Conservation (phyloP, 2,797 vertebrate genomes). For the Lepilemur septentrionalis region DNA sequence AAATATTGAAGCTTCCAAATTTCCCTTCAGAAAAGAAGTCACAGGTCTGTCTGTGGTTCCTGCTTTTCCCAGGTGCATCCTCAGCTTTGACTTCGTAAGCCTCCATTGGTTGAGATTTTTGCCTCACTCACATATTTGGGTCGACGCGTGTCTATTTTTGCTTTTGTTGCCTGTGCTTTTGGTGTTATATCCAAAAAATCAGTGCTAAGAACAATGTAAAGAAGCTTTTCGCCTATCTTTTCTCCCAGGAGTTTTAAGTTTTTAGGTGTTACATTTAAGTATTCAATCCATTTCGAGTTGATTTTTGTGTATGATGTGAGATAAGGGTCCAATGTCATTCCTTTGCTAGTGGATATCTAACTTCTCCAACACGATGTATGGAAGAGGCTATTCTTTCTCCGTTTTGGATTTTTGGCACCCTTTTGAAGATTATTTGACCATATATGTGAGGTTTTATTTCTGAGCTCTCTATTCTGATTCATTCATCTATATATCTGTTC, state of each 20-base stretch:
- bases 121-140: too few relatives aligned
- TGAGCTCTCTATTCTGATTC: not conserved
- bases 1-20: too few relatives aligned
- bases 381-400: not conserved
- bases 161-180: not conserved
- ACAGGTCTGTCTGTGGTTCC: too few relatives aligned
- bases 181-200: not conserved
- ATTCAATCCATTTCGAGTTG: not conserved
- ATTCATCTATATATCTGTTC: not conserved
- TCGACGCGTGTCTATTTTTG: not conserved
- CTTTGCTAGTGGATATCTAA: not conserved
- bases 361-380: not conserved
- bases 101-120: too few relatives aligned
- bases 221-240: not conserved
- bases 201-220: not conserved
- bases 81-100: too few relatives aligned
- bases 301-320: not conserved
- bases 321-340: not conserved
- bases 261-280: not conserved
- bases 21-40: too few relatives aligned
- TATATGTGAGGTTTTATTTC: not conserved
- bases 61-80: too few relatives aligned
- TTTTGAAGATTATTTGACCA: not conserved
- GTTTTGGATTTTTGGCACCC: not conserved
- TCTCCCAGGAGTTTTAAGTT: not conserved